Evolutionary conservation across 2,888 invertebrate species (phyloP), one percentile per base, ranked within the genome.

Genomic region (Nephrocerus scutellatus): DNA sequence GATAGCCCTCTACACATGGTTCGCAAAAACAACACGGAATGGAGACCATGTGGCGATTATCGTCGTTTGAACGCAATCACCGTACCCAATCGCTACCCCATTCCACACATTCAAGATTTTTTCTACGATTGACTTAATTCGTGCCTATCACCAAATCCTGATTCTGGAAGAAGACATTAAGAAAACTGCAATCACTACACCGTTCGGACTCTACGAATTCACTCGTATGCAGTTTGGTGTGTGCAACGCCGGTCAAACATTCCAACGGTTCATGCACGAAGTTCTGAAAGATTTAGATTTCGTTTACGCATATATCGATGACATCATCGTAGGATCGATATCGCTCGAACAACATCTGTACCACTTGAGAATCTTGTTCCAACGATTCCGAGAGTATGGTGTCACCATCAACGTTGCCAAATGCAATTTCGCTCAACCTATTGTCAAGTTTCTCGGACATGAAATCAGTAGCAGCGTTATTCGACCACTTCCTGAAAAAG

Each of bases 151-250:
- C 29, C 35, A 42, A 23, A 31, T 44, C 18, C 39, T 36, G 19
- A 34, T 43, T 12, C 38, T 22, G 8, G 15, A 42, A 5, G 43
- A 44, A 9, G 44, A 47, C 16, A 37, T 41, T n/a, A 23, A 38
- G 9, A 50, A 49, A 34, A 46, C 47, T 2, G 47, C 48, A 2
- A 59, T 66, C 6, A 57, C 46, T 3, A 63, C 64, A 3, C 60
- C 62, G 1, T 63, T 62, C 36, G 62, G 60, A 1, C 36, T 64
- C 0, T 65, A 52, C 38, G 63, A 63, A 41, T 61, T 54, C 33
- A 38, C 48, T 2, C 33, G 30, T 3, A 62, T 61, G 62, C 47
- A 53, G 1, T 64, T 63, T 38, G 60, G 61, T 1, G 44, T 66
- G 2, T 41, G 55, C 3, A 63, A 63, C 31, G 60, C 59, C 2